Conservation (phyloP, 2,888 invertebrate genomes). For the Clivina fossor region DNA sequence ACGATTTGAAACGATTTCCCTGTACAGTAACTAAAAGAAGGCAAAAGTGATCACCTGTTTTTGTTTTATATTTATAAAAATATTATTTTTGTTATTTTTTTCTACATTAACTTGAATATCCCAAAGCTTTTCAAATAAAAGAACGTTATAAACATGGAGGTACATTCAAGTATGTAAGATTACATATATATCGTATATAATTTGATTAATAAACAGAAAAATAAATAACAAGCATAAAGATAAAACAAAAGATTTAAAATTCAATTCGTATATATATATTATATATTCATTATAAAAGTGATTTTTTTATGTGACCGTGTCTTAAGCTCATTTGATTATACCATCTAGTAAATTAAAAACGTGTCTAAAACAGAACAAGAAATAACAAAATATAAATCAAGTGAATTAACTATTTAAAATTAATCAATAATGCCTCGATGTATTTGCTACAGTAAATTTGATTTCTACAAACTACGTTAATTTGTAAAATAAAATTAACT, state of each 20-base stretch:
- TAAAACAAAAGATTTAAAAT: constrained; percentile 22
- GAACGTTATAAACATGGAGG: constrained; percentile 9
- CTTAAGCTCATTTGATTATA: constrained; percentile 18
- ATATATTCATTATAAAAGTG: constrained; percentile 1
- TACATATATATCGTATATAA: too few species aligned
- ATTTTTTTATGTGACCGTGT: constrained; percentile 2
- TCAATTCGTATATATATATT: constrained; percentile 11
- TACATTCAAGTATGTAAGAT: constrained; percentile 28
- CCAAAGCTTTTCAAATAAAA: constrained; percentile 27
- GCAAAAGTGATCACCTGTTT: constrained; percentile 53
- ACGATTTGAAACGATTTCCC: neutral
- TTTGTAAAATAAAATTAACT: too few species aligned
- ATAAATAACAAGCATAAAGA: constrained; percentile 33
- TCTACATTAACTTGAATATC: constrained; percentile 28
- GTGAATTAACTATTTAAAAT: constrained; percentile 20
- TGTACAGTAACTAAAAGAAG: constrained; percentile 46
- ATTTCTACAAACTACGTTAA: too few species aligned
- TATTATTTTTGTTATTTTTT: constrained; percentile 27
- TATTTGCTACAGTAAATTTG: too few species aligned
- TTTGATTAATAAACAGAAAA: constrained; percentile 22
- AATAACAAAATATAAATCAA: too few species aligned
- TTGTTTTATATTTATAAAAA: constrained; percentile 29
- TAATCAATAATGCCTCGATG: too few species aligned
- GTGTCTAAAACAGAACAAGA: too few species aligned
- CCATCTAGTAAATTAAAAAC: constrained; percentile 1